These are phyloP conservation scores for Percina caprodes DNA, from an alignment of 2,113 vertebrate genomes.

Conservation along the genomic window DNA sequence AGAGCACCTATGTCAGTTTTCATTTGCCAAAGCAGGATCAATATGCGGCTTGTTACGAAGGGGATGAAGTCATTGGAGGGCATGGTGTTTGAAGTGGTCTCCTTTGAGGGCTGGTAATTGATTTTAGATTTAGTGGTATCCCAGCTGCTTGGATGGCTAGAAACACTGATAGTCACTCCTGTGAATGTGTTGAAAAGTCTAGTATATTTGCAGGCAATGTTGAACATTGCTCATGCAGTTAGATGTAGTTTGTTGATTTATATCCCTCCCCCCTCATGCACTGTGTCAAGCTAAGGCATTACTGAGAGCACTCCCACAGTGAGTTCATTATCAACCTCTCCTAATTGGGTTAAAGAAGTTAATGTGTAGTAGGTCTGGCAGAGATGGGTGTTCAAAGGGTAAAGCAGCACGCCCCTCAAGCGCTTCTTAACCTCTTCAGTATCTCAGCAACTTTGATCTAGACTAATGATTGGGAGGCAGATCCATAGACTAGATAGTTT, in stretches of 20 bases:
- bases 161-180: conserved; percentile 29
- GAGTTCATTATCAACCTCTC: conserved; percentile 75
- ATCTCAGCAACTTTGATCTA: conserved; percentile 77
- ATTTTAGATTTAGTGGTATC: conserved; percentile 74
- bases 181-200: conserved; percentile 42
- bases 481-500: conserved; percentile 51
- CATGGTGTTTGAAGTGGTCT: conserved; percentile 68
- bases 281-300: conserved; percentile 54
- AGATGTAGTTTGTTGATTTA: conserved; percentile 64
- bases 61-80: conserved; percentile 68
- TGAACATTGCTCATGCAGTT: conserved; percentile 33
- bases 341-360: conserved; percentile 81
- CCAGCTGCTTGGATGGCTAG: conserved; percentile 32
- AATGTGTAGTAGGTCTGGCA: conserved; percentile 73
- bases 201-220: conserved; percentile 22
- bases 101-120: conserved; percentile 69
- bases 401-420: conserved; percentile 60
- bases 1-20: conserved; percentile 63
- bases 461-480: conserved; percentile 76
- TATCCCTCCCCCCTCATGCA: not conserved
- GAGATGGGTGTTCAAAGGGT: conserved; percentile 78
- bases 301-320: conserved; percentile 58
- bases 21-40: conserved; percentile 71
- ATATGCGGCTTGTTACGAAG: conserved; percentile 68
- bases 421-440: conserved; percentile 76